Evolutionary conservation across 2,888 invertebrate genomes (phyloP).

Genomic region (Mayetiola destructor): DNA sequence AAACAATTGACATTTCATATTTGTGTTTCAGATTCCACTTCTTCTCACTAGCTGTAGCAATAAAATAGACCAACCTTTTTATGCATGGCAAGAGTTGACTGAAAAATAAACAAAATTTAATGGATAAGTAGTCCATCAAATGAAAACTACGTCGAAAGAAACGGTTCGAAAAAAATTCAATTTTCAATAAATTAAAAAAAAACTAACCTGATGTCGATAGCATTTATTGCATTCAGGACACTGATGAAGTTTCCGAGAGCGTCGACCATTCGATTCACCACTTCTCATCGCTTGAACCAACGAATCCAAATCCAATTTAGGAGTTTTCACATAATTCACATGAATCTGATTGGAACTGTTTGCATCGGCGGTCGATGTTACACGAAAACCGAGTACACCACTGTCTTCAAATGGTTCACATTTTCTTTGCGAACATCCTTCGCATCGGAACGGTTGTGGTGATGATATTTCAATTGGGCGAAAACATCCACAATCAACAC

Average conservation of each 20-base stretch:
- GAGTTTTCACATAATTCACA: not conserved
- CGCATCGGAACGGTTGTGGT: slow-evolving; percentile 5
- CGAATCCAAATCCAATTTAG: not conserved
- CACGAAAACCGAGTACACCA: not conserved
- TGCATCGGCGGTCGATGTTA: not conserved
- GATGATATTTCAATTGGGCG: not conserved
- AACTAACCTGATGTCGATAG: slow-evolving; percentile 33
- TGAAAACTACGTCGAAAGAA: too few relatives aligned
- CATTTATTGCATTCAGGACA: slow-evolving; percentile 33
- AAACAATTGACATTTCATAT: too few relatives aligned
- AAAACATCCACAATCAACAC: slow-evolving; percentile 13
- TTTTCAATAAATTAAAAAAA: too few relatives aligned
- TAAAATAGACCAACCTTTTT: too few relatives aligned
- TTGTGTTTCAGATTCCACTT: too few relatives aligned
- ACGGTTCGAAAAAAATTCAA: too few relatives aligned
- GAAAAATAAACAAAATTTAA: too few relatives aligned
- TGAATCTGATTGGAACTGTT: not conserved
- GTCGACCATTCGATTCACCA: not conserved
- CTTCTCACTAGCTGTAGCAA: too few relatives aligned
- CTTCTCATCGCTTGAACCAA: not conserved
- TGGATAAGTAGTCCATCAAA: too few relatives aligned
- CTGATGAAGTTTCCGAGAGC: slow-evolving; percentile 27
- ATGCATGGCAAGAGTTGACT: slow-evolving; percentile 32
- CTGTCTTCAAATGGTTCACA: not conserved
- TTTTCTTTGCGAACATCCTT: not conserved